Evolutionary conservation across 2,888 invertebrate genomes (phyloP), one percentile per base, ranked within the genome.

Genomic region (Troides oblongomaculatus): DNA sequence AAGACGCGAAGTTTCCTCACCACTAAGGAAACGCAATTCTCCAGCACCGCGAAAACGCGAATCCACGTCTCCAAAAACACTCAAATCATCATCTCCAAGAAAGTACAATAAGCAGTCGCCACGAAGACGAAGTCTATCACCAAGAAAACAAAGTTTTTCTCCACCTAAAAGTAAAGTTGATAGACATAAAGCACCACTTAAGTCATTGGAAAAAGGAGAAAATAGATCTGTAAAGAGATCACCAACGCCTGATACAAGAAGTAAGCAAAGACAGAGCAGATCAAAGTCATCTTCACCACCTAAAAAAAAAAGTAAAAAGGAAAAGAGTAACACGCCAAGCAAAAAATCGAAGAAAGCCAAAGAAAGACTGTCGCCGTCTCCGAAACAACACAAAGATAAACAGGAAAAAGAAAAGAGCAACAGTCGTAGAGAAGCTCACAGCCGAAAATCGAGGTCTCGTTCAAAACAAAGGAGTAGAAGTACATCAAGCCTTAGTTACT

Each of bases 401-500:
- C 74, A 74, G 8, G 78, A 75, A 39, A 78, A 75, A 70, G 81
- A 79, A 14, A 81, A 78, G 60, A 76, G 73, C 43, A 64, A 39
- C 14, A 80, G 78, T 18, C 80, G 80, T 23, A 74, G 76, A 65
- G 82, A 81, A 69, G 74, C 80, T 63, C 82, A 82, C 67, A 77
- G 77, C 64, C 81, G 81, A 6, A 79, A 81, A 25, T 84, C 86
- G 0, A 75, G 81, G 46, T 85, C 88, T 0, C 81, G 81, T 0
- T 85, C 86, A 0, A 76, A 79, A 2, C 85, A 86, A 12, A 91
- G 90, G 21, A 93, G 93, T 70, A 81, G 90, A 61, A 93, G 93
- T 76, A 90, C 92, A 0, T 94, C 94, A 17, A 94, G 93, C 73
- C 84, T 95, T 64, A 95, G 95, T 76, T 95, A 95, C 77, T 96